These are phyloP conservation scores for Uropsilus gracilis DNA, from an alignment of 2,113 vertebrate species.

Conservation along the genomic window DNA sequence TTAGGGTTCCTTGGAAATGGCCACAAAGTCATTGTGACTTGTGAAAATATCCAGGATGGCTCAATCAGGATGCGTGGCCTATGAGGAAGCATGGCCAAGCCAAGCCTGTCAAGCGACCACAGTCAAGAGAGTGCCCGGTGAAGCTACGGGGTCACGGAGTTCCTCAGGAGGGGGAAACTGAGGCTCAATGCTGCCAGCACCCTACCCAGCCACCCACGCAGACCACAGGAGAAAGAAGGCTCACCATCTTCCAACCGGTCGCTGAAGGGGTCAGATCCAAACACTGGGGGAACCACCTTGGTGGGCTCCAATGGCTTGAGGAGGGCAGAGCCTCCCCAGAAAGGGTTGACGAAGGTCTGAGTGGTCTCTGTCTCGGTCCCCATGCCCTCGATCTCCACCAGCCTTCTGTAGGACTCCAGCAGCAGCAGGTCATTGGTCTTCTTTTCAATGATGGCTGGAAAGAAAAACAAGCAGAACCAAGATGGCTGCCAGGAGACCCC, in stretches of 20 bases:
- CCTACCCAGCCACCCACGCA: rapidly evolving
- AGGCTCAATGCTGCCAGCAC: not conserved
- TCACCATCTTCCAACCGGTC: conserved; percentile 66
- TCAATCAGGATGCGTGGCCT: not conserved
- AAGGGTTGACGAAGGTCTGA: conserved; percentile 51
- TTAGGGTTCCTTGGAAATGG: conserved; percentile 2
- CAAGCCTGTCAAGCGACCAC: not conserved
- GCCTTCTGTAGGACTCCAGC: conserved; percentile 66
- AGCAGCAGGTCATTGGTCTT: conserved; percentile 79
- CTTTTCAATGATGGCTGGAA: conserved; percentile 81
- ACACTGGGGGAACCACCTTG: not conserved
- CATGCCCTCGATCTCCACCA: rapidly evolving
- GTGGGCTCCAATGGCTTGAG: not conserved
- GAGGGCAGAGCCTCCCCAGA: not conserved
- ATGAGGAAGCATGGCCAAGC: not conserved
- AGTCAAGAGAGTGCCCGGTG: not conserved
- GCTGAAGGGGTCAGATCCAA: rapidly evolving
- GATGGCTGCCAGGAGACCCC: not conserved
- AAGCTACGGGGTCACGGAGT: too few species aligned
- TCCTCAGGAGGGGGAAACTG: not conserved
- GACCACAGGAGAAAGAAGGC: not conserved
- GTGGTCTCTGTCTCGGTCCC: rapidly evolving
- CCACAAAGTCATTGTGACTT: not conserved
- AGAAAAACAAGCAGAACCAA: rapidly evolving
- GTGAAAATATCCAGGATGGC: not conserved